A percentile compares a stretch with the other conserved stretches of the same genome.
Evolutionary conservation across 1,140 invertebrate species (phyloP).

Genomic region (Nilaparvata lugens): DNA sequence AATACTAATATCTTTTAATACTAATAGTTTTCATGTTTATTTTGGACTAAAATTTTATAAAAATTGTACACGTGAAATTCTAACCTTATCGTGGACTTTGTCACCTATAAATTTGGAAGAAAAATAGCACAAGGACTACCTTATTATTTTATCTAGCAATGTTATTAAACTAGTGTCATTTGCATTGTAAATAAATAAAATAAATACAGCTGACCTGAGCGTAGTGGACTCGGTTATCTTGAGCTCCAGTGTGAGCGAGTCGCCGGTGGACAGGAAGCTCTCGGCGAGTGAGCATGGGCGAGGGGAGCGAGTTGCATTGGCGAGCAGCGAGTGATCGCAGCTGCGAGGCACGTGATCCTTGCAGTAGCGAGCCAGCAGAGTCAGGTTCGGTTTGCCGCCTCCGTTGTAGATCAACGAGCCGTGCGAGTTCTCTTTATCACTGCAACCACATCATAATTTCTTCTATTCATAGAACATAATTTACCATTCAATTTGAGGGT

Average conservation of each 20-base stretch:
- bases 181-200: too few relatives aligned
- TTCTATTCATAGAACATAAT: too few relatives aligned
- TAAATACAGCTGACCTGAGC: slow-evolving; percentile 56
- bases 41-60: too few relatives aligned
- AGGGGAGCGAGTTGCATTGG: slow-evolving; percentile 42
- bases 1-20: too few relatives aligned
- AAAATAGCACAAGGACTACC: too few relatives aligned
- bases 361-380: slow-evolving; percentile 65
- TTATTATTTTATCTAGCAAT: too few relatives aligned
- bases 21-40: too few relatives aligned
- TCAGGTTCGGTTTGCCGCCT: slow-evolving; percentile 43
- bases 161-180: too few relatives aligned
- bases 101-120: too few relatives aligned
- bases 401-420: slow-evolving; percentile 24
- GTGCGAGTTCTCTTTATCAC: slow-evolving; percentile 35
- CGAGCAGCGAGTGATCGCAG: slow-evolving; percentile 62
- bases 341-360: slow-evolving; percentile 63
- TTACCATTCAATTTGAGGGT: too few relatives aligned
- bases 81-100: too few relatives aligned
- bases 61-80: too few relatives aligned
- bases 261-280: slow-evolving; percentile 71
- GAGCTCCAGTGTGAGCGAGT: slow-evolving; percentile 69
- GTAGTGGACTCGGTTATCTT: slow-evolving; percentile 72
- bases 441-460: slow-evolving; percentile 23
- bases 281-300: slow-evolving; percentile 70